phyloP scores from a whole-genome alignment of 2,888 invertebrate species.

The Mythimna vitellina region DNA sequence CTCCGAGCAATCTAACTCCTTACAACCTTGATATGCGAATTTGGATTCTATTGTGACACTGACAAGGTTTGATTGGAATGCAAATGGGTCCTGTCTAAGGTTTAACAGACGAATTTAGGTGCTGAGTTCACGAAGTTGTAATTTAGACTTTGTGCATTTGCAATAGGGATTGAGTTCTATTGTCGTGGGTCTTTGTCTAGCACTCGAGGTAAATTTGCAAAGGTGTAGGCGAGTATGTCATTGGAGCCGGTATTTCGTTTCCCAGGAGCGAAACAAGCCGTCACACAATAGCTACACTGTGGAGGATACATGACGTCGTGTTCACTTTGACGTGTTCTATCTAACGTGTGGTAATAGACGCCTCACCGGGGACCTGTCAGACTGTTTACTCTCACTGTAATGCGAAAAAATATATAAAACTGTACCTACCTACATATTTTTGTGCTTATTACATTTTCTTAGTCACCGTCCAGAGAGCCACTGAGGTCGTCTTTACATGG shows the following conservation, averaged over 20 bases:
- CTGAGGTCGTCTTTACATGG: conserved; percentile 17
- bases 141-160: conserved; percentile 36
- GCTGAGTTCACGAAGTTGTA: conserved; percentile 16
- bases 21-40: conserved; percentile 18
- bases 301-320: conserved; percentile 47
- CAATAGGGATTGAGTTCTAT: conserved; percentile 19
- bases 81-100: conserved; percentile 22
- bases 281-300: conserved; percentile 46
- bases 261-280: conserved; percentile 53
- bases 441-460: conserved; percentile 32
- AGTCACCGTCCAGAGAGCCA: conserved; percentile 26
- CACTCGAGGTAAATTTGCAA: conserved; percentile 50
- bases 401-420: conserved; percentile 25
- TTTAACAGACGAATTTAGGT: conserved; percentile 44
- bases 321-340: conserved; percentile 59
- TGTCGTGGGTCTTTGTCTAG: conserved; percentile 27
- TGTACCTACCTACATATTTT: conserved; percentile 26
- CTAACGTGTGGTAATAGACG: conserved; percentile 43
- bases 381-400: background rate
- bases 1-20: conserved; percentile 50
- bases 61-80: conserved; percentile 34
- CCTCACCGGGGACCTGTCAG: conserved; percentile 30
- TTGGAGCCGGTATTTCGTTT: conserved; percentile 50
- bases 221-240: conserved; percentile 62
- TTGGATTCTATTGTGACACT: background rate